Conservation (phyloP, 2,888 invertebrate genomes). For the Melipona beecheii region DNA sequence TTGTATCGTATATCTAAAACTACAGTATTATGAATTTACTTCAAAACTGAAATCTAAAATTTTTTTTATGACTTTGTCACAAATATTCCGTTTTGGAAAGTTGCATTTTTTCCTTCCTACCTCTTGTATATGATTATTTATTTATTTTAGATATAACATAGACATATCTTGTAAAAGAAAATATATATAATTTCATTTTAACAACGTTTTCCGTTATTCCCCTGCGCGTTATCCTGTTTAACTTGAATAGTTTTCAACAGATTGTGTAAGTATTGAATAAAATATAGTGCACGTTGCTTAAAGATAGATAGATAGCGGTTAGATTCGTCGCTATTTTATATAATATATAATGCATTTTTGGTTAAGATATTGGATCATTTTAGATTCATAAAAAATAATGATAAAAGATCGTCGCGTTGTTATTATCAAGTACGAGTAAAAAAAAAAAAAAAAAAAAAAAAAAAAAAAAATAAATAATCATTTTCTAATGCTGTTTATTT, state of each 20-base stretch:
- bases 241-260: conserved; percentile 15
- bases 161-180: conserved; percentile 46
- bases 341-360: background rate
- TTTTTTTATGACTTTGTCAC: conserved; percentile 7
- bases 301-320: conserved; percentile 5
- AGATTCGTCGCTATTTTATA: background rate
- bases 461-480: background rate
- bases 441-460: background rate
- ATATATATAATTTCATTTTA: conserved; percentile 59
- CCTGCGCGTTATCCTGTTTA: conserved; percentile 45
- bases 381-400: background rate
- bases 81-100: background rate
- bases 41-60: background rate
- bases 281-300: conserved; percentile 53
- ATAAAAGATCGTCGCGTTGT: background rate
- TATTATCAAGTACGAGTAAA: background rate
- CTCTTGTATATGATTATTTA: conserved; percentile 43
- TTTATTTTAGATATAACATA: conserved; percentile 44
- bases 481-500: conserved; percentile 51
- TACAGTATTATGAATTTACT: background rate
- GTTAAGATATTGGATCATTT: background rate
- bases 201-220: conserved; percentile 54
- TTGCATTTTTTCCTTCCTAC: conserved; percentile 50
- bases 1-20: conserved; percentile 5
- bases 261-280: conserved; percentile 39